A percentile compares a stretch with the other conserved stretches of the same genome.
These are phyloP conservation scores for Malacoraja senta DNA, from an alignment of 2,797 vertebrate species.

Conservation along the genomic window DNA sequence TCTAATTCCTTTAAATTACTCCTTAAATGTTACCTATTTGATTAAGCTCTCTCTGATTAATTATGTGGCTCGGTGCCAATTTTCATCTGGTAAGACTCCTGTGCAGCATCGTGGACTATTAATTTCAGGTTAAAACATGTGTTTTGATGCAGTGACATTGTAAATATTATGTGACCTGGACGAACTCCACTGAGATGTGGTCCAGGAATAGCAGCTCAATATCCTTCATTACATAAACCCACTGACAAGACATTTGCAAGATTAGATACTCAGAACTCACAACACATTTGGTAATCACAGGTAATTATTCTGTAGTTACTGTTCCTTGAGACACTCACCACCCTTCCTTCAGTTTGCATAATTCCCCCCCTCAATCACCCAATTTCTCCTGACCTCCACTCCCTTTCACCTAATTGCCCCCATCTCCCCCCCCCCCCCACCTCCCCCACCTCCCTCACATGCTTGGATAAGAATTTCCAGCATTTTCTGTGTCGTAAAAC, in stretches of 20 bases:
- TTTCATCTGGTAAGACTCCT: neutral
- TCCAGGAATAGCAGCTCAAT: neutral
- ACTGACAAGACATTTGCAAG: neutral
- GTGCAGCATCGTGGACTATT: neutral
- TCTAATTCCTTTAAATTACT: neutral
- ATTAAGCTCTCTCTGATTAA: neutral
- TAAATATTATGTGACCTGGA: neutral
- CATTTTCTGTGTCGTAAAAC: too few species aligned
- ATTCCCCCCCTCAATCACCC: too few species aligned
- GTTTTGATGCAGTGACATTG: neutral
- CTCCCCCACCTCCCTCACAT: too few species aligned
- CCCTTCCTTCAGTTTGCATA: too few species aligned
- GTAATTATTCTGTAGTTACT: too few species aligned
- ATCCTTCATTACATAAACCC: neutral
- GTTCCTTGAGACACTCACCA: too few species aligned
- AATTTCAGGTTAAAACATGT: neutral
- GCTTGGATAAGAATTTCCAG: too few species aligned
- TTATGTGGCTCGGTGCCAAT: neutral
- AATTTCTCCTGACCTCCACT: too few species aligned
- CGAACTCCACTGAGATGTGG: neutral
- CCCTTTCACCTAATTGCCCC: too few species aligned
- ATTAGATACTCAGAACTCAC: too few species aligned
- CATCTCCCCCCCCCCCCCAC: too few species aligned
- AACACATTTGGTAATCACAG: too few species aligned
- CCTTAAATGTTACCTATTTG: neutral